Base-by-base conservation (phyloP, 2,113 vertebrate species). In the Gracilinanus agilis region DNA sequence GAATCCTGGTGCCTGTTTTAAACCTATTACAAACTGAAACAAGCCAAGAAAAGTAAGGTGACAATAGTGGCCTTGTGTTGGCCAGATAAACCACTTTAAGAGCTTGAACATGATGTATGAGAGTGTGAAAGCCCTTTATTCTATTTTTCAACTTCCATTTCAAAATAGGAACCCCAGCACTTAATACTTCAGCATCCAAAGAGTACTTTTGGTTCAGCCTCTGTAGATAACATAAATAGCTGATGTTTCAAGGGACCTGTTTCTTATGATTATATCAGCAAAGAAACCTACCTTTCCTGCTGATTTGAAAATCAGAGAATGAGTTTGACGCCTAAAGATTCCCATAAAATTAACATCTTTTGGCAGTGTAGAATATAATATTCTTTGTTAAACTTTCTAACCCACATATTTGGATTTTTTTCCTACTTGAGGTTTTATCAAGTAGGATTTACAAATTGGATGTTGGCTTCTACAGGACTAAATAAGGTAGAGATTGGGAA, bases 1-100 rank as follows among this genome's bases (percentile, higher is more conserved):
- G 95, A 49, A 92, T 89, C 34, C 8, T 53, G 88, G 56, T 49
- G 3, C n/a, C 27, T 58, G 93, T 94, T 54, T 92, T 44, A 93
- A 29, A 55, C 23, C 88, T 92, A 44, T 83, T 53, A 0, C 67
- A 54, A 90, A 53, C 75, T 40, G 55, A 95, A 94, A 19, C 2
- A 40, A 91, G 88, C 75, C 2, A 21, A 16, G 54, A 29, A 83
- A 40, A 56, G 54, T 24, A 54, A 88, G 16, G 12, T 75, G 29
- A 75, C n/a, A 13, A 34, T 40, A 40, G n/a, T 40, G n/a, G 19
- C 9, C 23, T 44, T 9, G 10, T 21, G 19, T 44, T n/a, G 58
- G 19, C 90, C 19, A 0, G 21, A 9, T 0, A 0, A 88, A 25
- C 1, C 67, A 9, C 9, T 40, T 40, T 83, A 83, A 83, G n/a